Base-by-base conservation (phyloP, 2,888 invertebrate genomes). In the Mesorhabditis spiculigera region DNA sequence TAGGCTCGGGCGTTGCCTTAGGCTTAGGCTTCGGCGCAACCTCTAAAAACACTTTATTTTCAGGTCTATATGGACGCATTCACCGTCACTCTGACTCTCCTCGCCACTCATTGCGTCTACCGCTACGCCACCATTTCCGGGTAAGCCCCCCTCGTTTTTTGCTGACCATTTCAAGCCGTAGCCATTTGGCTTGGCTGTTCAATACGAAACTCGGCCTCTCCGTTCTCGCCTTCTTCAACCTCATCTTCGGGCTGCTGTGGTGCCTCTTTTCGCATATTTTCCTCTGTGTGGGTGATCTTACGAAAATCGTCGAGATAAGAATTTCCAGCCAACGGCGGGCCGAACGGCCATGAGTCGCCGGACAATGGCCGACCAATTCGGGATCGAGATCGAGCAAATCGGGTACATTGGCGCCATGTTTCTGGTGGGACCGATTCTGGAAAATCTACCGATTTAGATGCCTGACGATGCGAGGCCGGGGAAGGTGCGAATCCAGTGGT, bases 331-430 rank as follows among this genome's bases (percentile, higher is more conserved):
- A 50, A 50, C 58, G 10, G 58, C 58, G 2, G 58, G n/a, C 10
- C 58, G 58, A 50, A 50, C 58, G 10, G 58, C 58, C 10, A 13
- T 50, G 58, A 3, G 58, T n/a, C 8, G n/a, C 8, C 28, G 28
- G 28, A 3, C 28, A 3, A 28, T 28, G 28, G 58, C 58, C 10
- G 58, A 50, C 1, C 8, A 50, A 50, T 50, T 13, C n/a, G 58
- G n/a, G n/a, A 50, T 50, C 58, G 58, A 50, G 8, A 50, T 50
- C 10, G 58, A 50, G 10, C 8, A 10, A 3, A 10, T 50, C n/a
- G 58, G 58, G 58, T 50, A 50, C n/a, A 50, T 50, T 50, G 58
- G 58, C 8, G 10, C 58, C 58, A n/a, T 50, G 58, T 50, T 50
- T 50, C 8, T 13, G n/a, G 58, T 50, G n/a, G 3, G 58, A 50